Percentiles rank a stretch among this genome's conserved stretches.
Conservation (phyloP, 2,888 invertebrate genomes). For the Lepidocyrtoides sp. region DNA sequence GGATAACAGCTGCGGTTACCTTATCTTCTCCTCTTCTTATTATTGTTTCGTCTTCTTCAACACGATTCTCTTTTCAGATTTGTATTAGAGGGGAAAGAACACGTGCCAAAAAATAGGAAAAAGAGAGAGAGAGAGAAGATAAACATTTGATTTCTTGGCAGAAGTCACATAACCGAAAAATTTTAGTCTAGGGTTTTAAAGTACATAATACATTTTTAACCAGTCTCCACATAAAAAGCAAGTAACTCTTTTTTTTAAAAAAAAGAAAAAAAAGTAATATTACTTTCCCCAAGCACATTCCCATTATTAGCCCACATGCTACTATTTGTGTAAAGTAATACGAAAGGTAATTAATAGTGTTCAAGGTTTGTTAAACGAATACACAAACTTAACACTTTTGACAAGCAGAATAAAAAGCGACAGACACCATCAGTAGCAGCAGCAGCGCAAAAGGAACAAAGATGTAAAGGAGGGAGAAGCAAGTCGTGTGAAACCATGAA, state of each 20-base stretch:
- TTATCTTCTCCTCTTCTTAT: slow-evolving; percentile 33
- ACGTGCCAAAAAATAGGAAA: slow-evolving; percentile 41
- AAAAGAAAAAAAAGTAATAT: slow-evolving; percentile 4
- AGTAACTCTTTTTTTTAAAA: no score
- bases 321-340: background rate
- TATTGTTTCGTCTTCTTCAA: background rate
- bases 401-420: background rate
- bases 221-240: background rate
- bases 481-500: background rate
- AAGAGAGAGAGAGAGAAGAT: slow-evolving; percentile 21
- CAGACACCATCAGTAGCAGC: no score
- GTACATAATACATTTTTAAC: background rate
- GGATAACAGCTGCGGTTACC: slow-evolving; percentile 41
- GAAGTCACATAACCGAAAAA: background rate
- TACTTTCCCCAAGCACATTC: background rate
- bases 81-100: slow-evolving; percentile 12
- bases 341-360: slow-evolving; percentile 36
- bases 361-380: background rate
- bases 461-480: background rate
- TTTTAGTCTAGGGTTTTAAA: slow-evolving; percentile 20
- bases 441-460: background rate
- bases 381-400: slow-evolving; percentile 31
- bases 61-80: slow-evolving; percentile 2
- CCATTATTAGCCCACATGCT: slow-evolving; percentile 36
- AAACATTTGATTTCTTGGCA: slow-evolving; percentile 49